Conservation (phyloP, 2,113 vertebrate genomes). For the Ictalurus punctatus region DNA sequence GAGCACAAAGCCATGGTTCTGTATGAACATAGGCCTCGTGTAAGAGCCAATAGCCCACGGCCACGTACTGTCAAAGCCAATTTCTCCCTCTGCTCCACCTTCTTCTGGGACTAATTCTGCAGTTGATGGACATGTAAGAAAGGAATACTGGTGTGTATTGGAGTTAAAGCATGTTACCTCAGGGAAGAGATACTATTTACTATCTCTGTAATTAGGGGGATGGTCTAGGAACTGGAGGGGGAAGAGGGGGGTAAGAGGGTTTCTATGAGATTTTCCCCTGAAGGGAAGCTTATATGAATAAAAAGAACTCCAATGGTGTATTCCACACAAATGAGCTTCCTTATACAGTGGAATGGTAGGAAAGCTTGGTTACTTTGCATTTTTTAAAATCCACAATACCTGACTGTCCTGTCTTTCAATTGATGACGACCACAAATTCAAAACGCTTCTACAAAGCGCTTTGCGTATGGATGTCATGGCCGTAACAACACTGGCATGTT, state of each 20-base stretch:
- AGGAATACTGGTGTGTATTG: constrained; percentile 35
- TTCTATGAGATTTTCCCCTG: constrained; percentile 27
- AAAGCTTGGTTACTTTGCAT: not conserved
- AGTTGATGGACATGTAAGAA: constrained; percentile 61
- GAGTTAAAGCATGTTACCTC: constrained; percentile 53
- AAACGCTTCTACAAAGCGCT: not conserved
- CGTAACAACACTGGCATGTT: not conserved
- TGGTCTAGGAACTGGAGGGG: constrained; percentile 29
- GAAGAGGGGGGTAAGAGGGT: constrained; percentile 17
- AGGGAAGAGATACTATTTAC: constrained; percentile 55
- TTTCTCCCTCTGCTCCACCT: constrained; percentile 40
- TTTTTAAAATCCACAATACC: not conserved
- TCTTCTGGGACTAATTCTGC: constrained; percentile 58
- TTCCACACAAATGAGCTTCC: not conserved
- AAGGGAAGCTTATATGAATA: constrained; percentile 10
- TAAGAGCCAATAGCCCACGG: constrained; percentile 54
- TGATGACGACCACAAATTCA: not conserved
- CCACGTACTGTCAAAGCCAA: constrained; percentile 50
- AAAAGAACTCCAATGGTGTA: not conserved
- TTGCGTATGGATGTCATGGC: not conserved
- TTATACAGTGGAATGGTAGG: not conserved
- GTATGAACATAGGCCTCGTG: constrained; percentile 1
- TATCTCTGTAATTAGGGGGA: constrained; percentile 38
- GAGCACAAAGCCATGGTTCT: constrained; percentile 43
- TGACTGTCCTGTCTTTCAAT: not conserved